Percentiles rank a stretch among this genome's conserved stretches.
phyloP scores from a whole-genome alignment of 1,140 invertebrate species.

The Thaumatotibia leucotreta region DNA sequence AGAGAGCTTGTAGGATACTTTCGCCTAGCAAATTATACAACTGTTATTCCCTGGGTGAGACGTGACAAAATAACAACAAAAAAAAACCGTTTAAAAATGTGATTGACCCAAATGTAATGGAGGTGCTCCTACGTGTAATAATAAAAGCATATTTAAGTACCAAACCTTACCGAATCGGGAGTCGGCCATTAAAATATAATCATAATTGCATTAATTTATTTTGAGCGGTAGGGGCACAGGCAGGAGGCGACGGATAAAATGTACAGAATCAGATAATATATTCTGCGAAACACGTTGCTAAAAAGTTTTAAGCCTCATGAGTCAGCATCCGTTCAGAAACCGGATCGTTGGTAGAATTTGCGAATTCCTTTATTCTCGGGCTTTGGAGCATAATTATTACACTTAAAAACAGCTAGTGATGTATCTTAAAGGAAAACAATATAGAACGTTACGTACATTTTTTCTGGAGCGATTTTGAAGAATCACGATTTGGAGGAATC shows the following conservation, averaged over 20 bases:
- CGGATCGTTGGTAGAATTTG: neutral
- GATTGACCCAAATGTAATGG: no score
- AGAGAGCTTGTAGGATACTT: no score
- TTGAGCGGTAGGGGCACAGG: neutral
- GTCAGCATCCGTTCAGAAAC: neutral
- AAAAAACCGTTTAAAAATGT: no score
- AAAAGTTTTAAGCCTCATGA: neutral
- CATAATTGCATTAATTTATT: neutral
- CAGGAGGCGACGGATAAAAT: neutral
- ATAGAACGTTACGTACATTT: no score
- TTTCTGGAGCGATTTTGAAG: no score
- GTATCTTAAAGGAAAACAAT: no score
- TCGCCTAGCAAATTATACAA: no score
- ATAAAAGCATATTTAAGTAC: no score
- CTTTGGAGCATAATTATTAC: neutral
- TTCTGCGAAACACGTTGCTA: slow-evolving; percentile 7
- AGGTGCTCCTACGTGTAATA: no score
- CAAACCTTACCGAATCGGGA: neutral
- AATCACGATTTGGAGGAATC: no score
- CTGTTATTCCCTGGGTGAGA: no score
- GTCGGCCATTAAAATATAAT: neutral
- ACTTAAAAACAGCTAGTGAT: neutral
- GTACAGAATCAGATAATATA: neutral
- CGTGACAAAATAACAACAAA: no score
- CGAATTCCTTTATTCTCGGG: neutral